Percentiles rank a stretch among this genome's conserved stretches.
phyloP scores from a whole-genome alignment of 2,888 invertebrate genomes.

The Monoplex corrugatus region DNA sequence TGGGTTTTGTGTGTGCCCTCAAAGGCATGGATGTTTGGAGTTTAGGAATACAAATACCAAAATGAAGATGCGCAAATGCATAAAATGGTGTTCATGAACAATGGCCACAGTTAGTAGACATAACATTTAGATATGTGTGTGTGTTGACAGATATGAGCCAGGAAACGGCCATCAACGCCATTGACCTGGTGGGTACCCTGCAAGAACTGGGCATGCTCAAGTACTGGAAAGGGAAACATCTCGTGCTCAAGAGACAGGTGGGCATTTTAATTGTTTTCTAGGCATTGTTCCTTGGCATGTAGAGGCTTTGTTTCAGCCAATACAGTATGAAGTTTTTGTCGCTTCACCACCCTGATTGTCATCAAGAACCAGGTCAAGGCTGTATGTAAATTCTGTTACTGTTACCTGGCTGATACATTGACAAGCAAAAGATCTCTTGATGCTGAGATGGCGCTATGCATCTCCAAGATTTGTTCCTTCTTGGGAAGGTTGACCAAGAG shows the following conservation, averaged over 20 bases:
- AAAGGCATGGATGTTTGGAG: neutral
- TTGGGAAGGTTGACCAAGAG: no score
- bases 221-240: constrained; percentile 99
- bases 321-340: neutral
- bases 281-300: neutral
- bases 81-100: no score
- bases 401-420: neutral
- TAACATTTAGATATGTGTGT: neutral
- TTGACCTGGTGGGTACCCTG: constrained; percentile 98
- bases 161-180: constrained; percentile 97
- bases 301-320: neutral
- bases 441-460: no score
- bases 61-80: no score
- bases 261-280: constrained; percentile 3
- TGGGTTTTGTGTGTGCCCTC: neutral
- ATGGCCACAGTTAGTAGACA: no score
- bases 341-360: neutral
- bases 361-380: neutral
- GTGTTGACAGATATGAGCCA: constrained; percentile 86
- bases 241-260: constrained; percentile 96
- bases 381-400: neutral
- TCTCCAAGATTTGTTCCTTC: no score
- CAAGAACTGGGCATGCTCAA: constrained; percentile 98
- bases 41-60: no score
- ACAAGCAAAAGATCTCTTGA: no score